These are phyloP conservation scores for Boleophthalmus pectinirostris DNA, from an alignment of 2,113 vertebrate genomes.

Conservation along the genomic window DNA sequence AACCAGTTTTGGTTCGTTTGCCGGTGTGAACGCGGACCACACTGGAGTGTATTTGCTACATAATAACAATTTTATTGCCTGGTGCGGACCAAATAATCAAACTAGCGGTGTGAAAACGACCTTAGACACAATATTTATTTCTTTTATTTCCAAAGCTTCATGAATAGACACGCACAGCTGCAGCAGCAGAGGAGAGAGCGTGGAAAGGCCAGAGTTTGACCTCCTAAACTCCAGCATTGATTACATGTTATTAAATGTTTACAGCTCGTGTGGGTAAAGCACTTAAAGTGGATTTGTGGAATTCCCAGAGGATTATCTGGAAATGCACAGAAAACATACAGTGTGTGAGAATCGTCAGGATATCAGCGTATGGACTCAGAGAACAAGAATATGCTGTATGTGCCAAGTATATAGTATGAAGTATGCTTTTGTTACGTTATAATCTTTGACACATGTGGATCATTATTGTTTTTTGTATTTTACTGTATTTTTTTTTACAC, in stretches of 20 bases:
- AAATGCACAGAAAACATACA: slow-evolving; percentile 2
- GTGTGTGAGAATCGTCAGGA: neutral
- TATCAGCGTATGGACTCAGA: slow-evolving; percentile 5
- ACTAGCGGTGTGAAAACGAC: too few species aligned
- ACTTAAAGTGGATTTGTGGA: slow-evolving; percentile 23
- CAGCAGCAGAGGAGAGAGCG: neutral
- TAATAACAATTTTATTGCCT: too few species aligned
- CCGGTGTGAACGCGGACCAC: too few species aligned
- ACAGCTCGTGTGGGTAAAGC: slow-evolving; percentile 9
- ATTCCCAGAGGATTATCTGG: slow-evolving; percentile 8
- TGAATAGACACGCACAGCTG: slow-evolving; percentile 9
- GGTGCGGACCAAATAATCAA: too few species aligned
- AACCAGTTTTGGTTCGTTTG: too few species aligned
- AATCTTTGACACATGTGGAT: too few species aligned
- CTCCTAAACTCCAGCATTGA: slow-evolving; percentile 25
- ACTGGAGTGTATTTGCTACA: too few species aligned
- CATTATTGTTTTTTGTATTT: too few species aligned
- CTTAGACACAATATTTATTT: neutral
- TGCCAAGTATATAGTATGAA: too few species aligned
- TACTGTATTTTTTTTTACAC: too few species aligned
- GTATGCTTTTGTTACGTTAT: too few species aligned
- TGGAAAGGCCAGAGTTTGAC: slow-evolving; percentile 14
- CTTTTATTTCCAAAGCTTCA: neutral
- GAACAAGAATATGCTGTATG: too few species aligned
- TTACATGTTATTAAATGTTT: slow-evolving; percentile 49